Percentiles rank a stretch among this genome's conserved stretches.
These are phyloP conservation scores for Odontesthes bonariensis DNA, from an alignment of 2,113 vertebrate genomes.

Conservation along the genomic window DNA sequence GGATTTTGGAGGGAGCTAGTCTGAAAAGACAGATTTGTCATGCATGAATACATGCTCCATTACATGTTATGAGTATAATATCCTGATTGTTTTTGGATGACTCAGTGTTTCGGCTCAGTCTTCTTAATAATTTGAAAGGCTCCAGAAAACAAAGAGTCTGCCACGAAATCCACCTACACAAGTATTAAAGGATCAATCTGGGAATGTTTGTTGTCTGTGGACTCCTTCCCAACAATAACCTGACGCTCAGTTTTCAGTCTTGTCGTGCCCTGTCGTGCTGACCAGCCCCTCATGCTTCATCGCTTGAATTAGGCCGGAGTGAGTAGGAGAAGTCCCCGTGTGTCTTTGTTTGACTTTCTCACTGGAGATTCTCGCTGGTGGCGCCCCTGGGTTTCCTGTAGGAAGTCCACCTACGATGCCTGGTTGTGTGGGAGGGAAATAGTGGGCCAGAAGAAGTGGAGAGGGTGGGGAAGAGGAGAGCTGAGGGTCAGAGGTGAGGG, in stretches of 20 bases:
- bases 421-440: constrained; percentile 10
- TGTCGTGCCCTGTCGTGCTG: constrained; percentile 37
- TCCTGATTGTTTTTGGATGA: constrained; percentile 54
- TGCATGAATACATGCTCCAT: constrained; percentile 14
- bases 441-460: constrained; percentile 24
- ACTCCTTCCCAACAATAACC: constrained; percentile 39
- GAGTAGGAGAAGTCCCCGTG: constrained; percentile 28
- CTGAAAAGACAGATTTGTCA: constrained; percentile 17
- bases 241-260: constrained; percentile 25
- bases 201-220: constrained; percentile 33
- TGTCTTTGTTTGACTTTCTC: constrained; percentile 57
- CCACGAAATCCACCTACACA: constrained; percentile 59
- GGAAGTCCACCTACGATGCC: constrained; percentile 55
- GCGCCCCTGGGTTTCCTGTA: constrained; percentile 57
- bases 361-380: constrained; percentile 47
- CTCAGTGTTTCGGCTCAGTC: constrained; percentile 47
- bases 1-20: neutral
- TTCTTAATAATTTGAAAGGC: constrained; percentile 41
- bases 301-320: constrained; percentile 49
- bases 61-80: constrained; percentile 27
- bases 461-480: constrained; percentile 6
- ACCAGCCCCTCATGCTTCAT: constrained; percentile 20
- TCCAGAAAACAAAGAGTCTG: constrained; percentile 39
- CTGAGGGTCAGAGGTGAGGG: constrained; percentile 36
- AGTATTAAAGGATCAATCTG: constrained; percentile 54